These are phyloP conservation scores for Chironomus tentans DNA, from an alignment of 2,888 invertebrate species.

Conservation along the genomic window DNA sequence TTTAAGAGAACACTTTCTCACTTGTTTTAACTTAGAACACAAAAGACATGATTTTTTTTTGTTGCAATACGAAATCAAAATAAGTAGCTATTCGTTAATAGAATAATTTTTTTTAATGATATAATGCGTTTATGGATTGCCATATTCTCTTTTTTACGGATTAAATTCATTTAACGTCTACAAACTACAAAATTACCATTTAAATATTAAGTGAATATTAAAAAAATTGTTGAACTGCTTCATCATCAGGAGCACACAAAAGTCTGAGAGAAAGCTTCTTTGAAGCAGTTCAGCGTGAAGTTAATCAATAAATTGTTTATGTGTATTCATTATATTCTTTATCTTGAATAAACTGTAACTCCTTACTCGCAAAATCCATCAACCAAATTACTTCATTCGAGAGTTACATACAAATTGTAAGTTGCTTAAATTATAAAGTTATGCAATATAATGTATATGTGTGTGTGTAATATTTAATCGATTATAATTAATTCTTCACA, in stretches of 20 bases:
- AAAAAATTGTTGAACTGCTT: background rate
- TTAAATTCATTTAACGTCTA: slow-evolving; percentile 26
- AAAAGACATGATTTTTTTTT: background rate
- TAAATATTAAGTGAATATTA: slow-evolving; percentile 13
- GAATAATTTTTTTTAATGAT: background rate
- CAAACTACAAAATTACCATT: slow-evolving; percentile 3
- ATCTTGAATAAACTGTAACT: no score
- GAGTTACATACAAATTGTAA: no score
- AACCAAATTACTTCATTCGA: no score
- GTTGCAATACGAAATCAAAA: background rate
- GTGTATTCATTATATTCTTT: no score
- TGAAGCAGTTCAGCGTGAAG: no score
- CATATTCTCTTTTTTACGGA: background rate
- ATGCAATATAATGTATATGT: no score
- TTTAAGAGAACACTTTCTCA: background rate
- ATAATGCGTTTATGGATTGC: background rate
- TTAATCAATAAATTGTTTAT: no score
- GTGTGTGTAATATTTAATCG: no score
- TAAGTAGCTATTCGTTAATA: background rate
- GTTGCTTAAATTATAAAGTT: no score
- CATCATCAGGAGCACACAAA: background rate
- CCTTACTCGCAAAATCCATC: no score
- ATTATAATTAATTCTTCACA: no score
- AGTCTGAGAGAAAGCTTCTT: background rate
- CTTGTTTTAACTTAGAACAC: background rate